Evolutionary conservation across 1,140 invertebrate genomes (phyloP), one percentile per base, ranked within the genome.

Genomic region (Heliconius melpomene): DNA sequence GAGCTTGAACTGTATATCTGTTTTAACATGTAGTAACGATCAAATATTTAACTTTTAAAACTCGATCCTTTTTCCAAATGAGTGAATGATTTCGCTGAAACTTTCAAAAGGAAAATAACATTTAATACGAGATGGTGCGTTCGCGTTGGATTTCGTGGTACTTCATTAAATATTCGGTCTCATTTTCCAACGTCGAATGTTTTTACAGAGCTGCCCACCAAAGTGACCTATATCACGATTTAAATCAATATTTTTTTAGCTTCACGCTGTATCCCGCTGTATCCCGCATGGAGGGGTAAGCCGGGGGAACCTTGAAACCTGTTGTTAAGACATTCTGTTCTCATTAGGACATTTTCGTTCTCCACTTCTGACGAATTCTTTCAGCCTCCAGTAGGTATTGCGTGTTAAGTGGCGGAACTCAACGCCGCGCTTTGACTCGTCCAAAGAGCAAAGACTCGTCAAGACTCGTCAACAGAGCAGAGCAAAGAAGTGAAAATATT

Each of bases 151-250:
- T 60, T 60, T 23, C 57, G 9, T 23, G 23, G 20, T 60, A 60
- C 57, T 60, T 23, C n/a, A 60, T 60, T 60, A 60, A 60, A 60
- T 23, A 60, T 60, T 26, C 57, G 57, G 23, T 60, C 57, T 60
- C 57, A 60, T 26, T 60, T n/a, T n/a, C n/a, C 8, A 60, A 60
- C 20, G 20, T 60, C 1, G 23, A 60, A 23, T 60, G n/a, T 60
- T 60, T 46, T 46, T 16, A 46, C 40, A 60, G 57, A 60, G 57
- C n/a, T 60, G n/a, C 20, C 20, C 20, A n/a, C 1, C 7, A 60
- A 60, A 60, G 23, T 60, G 57, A 60, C 9, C 23, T 60, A 60
- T 60, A 11, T 23, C n/a, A 60, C 3, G 16, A 46, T 16, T 46
- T 46, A 5, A 52, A 52, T 52, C 6, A 52, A 52, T 52, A 52